Conservation (phyloP, 2,888 invertebrate genomes). For the Athrips mouffetella region DNA sequence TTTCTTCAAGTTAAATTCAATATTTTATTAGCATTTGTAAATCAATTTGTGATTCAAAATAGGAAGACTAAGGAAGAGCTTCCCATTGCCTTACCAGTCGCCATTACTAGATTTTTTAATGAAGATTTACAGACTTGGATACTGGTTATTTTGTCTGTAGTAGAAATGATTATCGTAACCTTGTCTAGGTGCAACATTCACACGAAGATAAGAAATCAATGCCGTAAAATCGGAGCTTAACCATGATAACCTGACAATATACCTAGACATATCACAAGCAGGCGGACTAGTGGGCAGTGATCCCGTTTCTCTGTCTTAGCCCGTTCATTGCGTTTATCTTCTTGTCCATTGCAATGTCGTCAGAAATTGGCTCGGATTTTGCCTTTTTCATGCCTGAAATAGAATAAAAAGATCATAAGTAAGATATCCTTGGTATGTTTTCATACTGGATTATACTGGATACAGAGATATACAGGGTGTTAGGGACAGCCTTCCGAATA, state of each 20-base stretch:
- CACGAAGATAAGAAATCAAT: slow-evolving; percentile 5
- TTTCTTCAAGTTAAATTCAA: background rate
- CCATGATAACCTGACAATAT: slow-evolving; percentile 53
- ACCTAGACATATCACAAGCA: slow-evolving; percentile 53
- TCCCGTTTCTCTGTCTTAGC: slow-evolving; percentile 66
- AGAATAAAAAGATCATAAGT: background rate
- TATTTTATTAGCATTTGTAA: background rate
- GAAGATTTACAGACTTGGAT: too few relatives aligned
- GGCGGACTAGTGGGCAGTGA: slow-evolving; percentile 61
- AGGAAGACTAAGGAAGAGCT: too few relatives aligned
- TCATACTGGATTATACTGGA: too few relatives aligned
- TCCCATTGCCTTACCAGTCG: background rate
- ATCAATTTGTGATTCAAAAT: background rate
- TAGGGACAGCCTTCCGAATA: too few relatives aligned
- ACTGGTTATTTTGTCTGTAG: too few relatives aligned
- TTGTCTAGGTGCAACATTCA: too few relatives aligned
- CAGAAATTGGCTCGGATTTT: slow-evolving; percentile 57
- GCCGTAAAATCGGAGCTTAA: slow-evolving; percentile 29
- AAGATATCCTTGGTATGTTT: too few relatives aligned
- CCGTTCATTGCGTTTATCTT: slow-evolving; percentile 49
- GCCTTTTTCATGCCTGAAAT: slow-evolving; percentile 51
- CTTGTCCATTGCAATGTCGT: slow-evolving; percentile 33
- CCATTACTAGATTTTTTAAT: background rate
- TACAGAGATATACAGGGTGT: too few relatives aligned
- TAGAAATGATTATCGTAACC: too few relatives aligned